Percentiles rank a stretch among this genome's conserved stretches.
These are phyloP conservation scores for Callipepla squamata DNA, from an alignment of 2,113 vertebrate species.

Conservation along the genomic window DNA sequence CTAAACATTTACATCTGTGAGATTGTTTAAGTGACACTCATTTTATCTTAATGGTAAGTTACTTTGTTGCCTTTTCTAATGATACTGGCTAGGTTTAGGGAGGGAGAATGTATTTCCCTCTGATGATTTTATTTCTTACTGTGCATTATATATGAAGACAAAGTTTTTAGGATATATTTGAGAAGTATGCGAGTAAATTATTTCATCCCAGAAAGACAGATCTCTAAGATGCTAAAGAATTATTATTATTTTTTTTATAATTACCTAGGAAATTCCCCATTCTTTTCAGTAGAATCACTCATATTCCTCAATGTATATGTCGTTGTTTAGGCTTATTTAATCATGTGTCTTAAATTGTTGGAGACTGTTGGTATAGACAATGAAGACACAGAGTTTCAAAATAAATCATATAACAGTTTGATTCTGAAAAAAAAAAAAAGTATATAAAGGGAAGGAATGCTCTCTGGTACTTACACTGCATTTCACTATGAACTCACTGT, in stretches of 20 bases:
- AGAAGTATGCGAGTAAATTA: neutral
- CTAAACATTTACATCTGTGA: neutral
- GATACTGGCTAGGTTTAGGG: neutral
- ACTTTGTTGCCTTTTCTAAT: neutral
- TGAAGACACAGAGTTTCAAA: neutral
- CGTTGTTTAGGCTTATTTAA: neutral
- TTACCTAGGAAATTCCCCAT: neutral
- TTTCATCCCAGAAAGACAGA: neutral
- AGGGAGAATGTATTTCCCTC: neutral
- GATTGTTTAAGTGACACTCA: neutral
- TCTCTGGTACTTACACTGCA: neutral
- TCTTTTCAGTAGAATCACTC: neutral
- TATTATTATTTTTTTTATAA: rapidly evolving
- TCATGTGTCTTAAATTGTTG: neutral
- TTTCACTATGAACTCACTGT: neutral
- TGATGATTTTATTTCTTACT: neutral
- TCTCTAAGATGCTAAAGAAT: neutral
- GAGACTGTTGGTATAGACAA: neutral
- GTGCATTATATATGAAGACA: neutral
- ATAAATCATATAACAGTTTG: neutral
- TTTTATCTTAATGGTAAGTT: neutral
- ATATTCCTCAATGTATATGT: neutral
- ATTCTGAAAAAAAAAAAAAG: neutral
- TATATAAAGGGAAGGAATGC: neutral
- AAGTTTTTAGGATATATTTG: neutral